phyloP scores from a whole-genome alignment of 2,888 invertebrate genomes.

The Mythimna pallens region DNA sequence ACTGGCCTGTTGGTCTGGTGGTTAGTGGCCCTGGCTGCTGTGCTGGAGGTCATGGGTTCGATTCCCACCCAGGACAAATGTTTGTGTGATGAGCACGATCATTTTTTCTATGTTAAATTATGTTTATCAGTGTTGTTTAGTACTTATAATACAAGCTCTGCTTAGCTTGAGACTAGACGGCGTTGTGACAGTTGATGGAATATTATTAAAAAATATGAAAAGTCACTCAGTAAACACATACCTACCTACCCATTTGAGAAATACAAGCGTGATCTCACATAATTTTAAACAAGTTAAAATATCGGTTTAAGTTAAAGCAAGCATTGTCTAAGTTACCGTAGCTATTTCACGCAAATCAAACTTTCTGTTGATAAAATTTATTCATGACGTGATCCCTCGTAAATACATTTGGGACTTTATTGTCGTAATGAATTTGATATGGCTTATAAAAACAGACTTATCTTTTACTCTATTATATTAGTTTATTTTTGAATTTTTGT shows the following conservation, averaged over 20 bases:
- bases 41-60: too few species aligned
- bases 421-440: conserved; percentile 90
- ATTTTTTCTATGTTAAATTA: too few species aligned
- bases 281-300: conserved; percentile 31
- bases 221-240: neutral
- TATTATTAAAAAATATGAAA: neutral
- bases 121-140: too few species aligned
- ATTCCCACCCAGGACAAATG: too few species aligned
- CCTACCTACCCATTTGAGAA: neutral
- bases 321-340: conserved; percentile 82
- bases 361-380: conserved; percentile 88
- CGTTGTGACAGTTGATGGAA: too few species aligned
- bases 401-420: conserved; percentile 90
- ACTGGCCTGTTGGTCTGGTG: too few species aligned
- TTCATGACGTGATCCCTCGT: conserved; percentile 90
- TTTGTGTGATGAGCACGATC: too few species aligned
- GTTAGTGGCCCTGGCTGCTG: too few species aligned
- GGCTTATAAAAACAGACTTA: conserved; percentile 85
- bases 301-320: conserved; percentile 67
- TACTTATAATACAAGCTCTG: too few species aligned
- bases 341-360: conserved; percentile 87
- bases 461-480: conserved; percentile 71
- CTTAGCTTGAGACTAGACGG: too few species aligned
- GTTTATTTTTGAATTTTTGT: conserved; percentile 65
- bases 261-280: neutral